Conservation (phyloP, 37 sponge, comb jelly and placozoan genomes). For the Spongilla lacustris region DNA sequence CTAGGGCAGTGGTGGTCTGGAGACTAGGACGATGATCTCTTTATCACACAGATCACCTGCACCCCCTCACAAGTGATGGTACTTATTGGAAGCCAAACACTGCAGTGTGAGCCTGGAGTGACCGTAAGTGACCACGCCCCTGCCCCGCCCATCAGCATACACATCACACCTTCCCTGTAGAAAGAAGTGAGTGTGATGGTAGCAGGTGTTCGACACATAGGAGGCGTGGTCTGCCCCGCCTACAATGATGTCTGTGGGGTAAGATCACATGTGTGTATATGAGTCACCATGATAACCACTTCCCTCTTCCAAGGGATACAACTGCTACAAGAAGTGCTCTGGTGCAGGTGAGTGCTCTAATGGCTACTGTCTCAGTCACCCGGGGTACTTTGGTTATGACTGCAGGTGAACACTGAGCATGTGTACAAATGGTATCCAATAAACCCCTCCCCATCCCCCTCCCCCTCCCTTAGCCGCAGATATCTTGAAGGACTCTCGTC, state of each 20-base stretch:
- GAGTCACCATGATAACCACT: background rate
- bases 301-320: slow-evolving; percentile 8
- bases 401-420: slow-evolving; percentile 39
- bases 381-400: slow-evolving; percentile 71
- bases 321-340: slow-evolving; percentile 57
- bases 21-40: no score
- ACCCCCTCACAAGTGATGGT: slow-evolving; percentile 3
- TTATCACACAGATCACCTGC: slow-evolving; percentile 24
- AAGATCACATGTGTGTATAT: background rate
- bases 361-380: slow-evolving; percentile 53
- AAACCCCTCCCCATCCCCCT: background rate
- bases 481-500: slow-evolving; percentile 3
- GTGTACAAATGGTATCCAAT: no score
- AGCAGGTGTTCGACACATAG: slow-evolving; percentile 5
- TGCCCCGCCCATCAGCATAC: background rate
- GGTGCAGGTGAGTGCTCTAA: slow-evolving; percentile 30
- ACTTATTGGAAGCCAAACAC: background rate
- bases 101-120: slow-evolving; percentile 1
- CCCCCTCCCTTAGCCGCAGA: slow-evolving; percentile 14
- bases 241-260: slow-evolving; percentile 56
- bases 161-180: background rate
- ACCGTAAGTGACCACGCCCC: background rate
- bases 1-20: no score
- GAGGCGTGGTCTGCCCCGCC: slow-evolving; percentile 47
- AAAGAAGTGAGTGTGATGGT: background rate